Base-by-base conservation (phyloP, 2,888 invertebrate genomes). In the Tyria jacobaeae region DNA sequence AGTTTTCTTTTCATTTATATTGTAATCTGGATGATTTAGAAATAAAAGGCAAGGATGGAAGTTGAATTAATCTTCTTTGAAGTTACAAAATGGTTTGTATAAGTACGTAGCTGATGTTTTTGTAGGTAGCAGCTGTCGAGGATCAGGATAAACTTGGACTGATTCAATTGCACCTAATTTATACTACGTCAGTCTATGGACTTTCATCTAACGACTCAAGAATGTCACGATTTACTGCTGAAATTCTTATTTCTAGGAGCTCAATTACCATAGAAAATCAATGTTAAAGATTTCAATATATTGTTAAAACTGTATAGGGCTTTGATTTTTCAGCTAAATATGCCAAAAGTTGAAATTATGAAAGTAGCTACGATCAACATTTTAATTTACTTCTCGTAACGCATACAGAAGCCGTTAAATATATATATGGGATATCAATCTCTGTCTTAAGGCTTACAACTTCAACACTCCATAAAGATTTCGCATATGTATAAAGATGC, bases 1-100 rank as follows among this genome's bases (percentile, higher is more conserved):
- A 56, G 48, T 56, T 56, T 48, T 12, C n/a, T 37, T 56, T 25
- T 56, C 35, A 48, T 56, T 56, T n/a, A 48, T 48, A 56, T 56
- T 56, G 17, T 37, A 48, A 48, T 48, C 48, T 14, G 37, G 12
- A 56, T 56, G 24, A 34, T 44, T 56, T 56, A 14, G 35, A 7
- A 17, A 48, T 21, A 21, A 44, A 31, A 48, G 48, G 34, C 35
- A 35, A 48, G n/a, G 37, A 35, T 34, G n/a, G 24, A 10, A 31
- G 17, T 6, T 21, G 14, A 34, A 21, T 44, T 55, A 55, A 55
- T 24, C 1, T 12, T 9, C 34, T 44, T 47, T 24, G n/a, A 15
- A 21, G 47, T 55, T 15, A 55, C 14, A 44, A 27, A 54, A 54
- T 25, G 17, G 5, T 12, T 4, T 4, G 6, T 27, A 6, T 4